phyloP scores from a whole-genome alignment of 2,797 vertebrate genomes.

The Semaprochilodus insignis region DNA sequence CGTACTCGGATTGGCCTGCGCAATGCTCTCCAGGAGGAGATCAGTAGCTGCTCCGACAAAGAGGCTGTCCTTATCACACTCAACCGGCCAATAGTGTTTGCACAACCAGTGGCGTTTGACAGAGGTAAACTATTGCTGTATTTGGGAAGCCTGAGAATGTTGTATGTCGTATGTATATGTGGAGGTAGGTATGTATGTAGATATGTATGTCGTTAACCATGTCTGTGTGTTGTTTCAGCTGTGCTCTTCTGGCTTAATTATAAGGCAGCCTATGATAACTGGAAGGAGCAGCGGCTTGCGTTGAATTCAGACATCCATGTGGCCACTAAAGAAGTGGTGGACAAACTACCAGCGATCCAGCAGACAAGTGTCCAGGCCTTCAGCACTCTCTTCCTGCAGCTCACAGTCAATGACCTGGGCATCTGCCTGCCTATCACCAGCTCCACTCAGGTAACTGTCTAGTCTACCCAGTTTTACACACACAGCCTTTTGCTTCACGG shows the following conservation, averaged over 20 bases:
- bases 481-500: neutral
- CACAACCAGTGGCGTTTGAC: constrained; percentile 97
- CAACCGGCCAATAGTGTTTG: constrained; percentile 96
- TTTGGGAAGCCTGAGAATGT: neutral
- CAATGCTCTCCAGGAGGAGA: constrained; percentile 96
- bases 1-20: constrained; percentile 95
- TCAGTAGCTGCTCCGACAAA: constrained; percentile 93
- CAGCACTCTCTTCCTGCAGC: constrained; percentile 96
- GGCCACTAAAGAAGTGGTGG: constrained; percentile 98
- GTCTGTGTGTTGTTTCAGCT: constrained; percentile 75
- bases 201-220: neutral
- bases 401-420: constrained; percentile 97
- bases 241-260: constrained; percentile 99
- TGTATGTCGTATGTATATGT: neutral
- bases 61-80: constrained; percentile 98
- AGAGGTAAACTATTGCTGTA: constrained; percentile 80
- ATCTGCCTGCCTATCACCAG: constrained; percentile 97
- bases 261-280: constrained; percentile 98
- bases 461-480: neutral
- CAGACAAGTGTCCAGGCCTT: constrained; percentile 98
- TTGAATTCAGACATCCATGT: constrained; percentile 97
- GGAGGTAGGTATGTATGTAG: neutral
- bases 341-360: constrained; percentile 97
- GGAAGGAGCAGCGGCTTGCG: constrained; percentile 97
- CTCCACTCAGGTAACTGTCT: constrained; percentile 73